These are phyloP conservation scores for Eilema sororculum DNA, from an alignment of 2,888 invertebrate species.

Conservation along the genomic window DNA sequence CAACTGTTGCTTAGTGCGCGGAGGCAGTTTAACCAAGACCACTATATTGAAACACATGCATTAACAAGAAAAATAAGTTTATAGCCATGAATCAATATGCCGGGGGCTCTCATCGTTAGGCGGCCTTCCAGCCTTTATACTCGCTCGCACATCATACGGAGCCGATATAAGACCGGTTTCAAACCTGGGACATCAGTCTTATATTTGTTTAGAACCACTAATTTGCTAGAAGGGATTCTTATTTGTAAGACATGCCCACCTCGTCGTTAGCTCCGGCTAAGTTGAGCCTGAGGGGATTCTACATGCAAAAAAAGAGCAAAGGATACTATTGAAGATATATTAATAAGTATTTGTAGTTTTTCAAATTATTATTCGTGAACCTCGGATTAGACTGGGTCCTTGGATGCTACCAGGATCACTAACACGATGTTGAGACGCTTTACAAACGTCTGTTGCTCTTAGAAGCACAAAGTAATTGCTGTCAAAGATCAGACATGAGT, in stretches of 20 bases:
- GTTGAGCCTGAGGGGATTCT: too few species aligned
- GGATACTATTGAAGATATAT: too few species aligned
- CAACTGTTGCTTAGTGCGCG: not conserved
- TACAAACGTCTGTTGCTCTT: too few species aligned
- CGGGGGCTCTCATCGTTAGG: constrained; percentile 60
- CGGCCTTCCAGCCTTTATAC: constrained; percentile 33
- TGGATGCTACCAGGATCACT: too few species aligned
- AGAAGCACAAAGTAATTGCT: too few species aligned
- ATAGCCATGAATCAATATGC: constrained; percentile 59
- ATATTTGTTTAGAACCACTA: constrained; percentile 10
- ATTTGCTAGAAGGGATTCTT: not conserved
- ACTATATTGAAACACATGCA: constrained; percentile 7
- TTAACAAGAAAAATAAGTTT: constrained; percentile 46
- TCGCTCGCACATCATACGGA: constrained; percentile 13
- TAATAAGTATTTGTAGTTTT: too few species aligned
- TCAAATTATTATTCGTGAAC: too few species aligned
- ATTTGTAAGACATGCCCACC: not conserved
- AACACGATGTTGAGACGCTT: too few species aligned
- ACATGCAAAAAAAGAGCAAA: too few species aligned
- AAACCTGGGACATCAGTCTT: constrained; percentile 4
- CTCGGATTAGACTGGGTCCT: too few species aligned
- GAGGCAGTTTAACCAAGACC: constrained; percentile 8
- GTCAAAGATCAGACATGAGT: too few species aligned
- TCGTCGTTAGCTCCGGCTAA: too few species aligned
- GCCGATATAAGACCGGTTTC: constrained; percentile 24